Conservation (phyloP, 2,888 invertebrate genomes). For the Lasioglossum pauxillum region DNA sequence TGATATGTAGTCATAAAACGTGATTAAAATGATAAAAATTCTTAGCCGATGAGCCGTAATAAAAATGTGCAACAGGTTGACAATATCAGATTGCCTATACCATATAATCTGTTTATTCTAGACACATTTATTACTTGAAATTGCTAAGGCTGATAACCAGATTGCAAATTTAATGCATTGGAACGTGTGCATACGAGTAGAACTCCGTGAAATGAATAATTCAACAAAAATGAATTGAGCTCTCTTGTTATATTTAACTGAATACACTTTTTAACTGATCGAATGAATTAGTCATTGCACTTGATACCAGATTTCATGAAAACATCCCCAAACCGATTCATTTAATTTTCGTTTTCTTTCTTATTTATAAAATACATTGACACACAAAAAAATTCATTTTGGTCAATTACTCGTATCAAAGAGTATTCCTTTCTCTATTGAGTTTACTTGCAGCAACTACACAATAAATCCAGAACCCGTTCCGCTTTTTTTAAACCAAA, state of each 20-base stretch:
- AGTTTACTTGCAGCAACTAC: not conserved
- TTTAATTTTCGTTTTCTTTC: not conserved
- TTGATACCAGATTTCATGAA: not conserved
- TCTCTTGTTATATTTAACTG: not conserved
- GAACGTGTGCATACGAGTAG: not conserved
- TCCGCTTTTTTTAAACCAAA: not conserved
- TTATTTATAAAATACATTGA: not conserved
- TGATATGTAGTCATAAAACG: not conserved
- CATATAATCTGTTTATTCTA: not conserved
- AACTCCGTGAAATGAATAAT: not conserved
- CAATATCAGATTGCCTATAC: not conserved
- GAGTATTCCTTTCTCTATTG: not conserved
- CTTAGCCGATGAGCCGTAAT: not conserved
- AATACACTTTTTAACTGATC: not conserved
- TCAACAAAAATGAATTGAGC: not conserved
- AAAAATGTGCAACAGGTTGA: conserved; percentile 1
- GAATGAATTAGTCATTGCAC: not conserved
- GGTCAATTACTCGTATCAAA: not conserved
- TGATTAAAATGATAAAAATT: not conserved
- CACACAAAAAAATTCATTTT: not conserved
- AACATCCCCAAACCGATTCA: not conserved
- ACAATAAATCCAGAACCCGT: not conserved
- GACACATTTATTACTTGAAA: not conserved
- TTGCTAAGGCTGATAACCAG: not conserved
- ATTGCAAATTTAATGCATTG: not conserved